Evolutionary conservation across 1,140 invertebrate genomes (phyloP), one percentile per base, ranked within the genome.

Genomic region (Ostrea denselamellosa): DNA sequence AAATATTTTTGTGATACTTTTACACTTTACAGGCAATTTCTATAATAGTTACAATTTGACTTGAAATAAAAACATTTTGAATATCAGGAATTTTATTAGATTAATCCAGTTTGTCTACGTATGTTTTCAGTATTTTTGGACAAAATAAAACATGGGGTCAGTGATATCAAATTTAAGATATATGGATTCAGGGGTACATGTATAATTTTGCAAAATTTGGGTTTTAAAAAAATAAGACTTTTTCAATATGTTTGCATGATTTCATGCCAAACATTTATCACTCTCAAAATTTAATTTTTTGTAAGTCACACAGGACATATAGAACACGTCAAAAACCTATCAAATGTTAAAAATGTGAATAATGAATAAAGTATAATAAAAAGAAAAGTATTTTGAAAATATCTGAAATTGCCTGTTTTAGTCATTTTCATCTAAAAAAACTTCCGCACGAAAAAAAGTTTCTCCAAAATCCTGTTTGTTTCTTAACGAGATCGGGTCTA

Each of bases 221-320:
- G 65, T n/a, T 68, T 68, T n/a, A 68, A 68, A n/a, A 68, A 68
- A 68, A 7, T 68, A 17, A 68, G 65, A 68, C 65, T n/a, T 68
- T 68, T 68, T 68, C 65, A n/a, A 68, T 68, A 68, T 68, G 7
- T 68, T 68, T 68, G 65, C 65, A n/a, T 68, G 65, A 68, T 68
- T 19, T 25, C 22, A 68, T 68, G 65, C 65, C 22, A 8, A 68
- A 68, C 22, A n/a, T 68, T n/a, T 68, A 68, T 22, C 8, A 68
- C 65, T 68, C 19, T 68, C 65, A 22, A 68, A 68, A 68, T 22
- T 28, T 68, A 28, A 22, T n/a, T 68, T 68, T 68, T 17, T 68
- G 8, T 5, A 25, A 68, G 65, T 68, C 65, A 25, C 65, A 68
- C 65, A 68, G 19, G 65, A 68, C 65, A 2, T 68, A 68, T 22